These are phyloP conservation scores for Antennarius maculatus DNA, from an alignment of 2,797 vertebrate genomes.

Conservation along the genomic window DNA sequence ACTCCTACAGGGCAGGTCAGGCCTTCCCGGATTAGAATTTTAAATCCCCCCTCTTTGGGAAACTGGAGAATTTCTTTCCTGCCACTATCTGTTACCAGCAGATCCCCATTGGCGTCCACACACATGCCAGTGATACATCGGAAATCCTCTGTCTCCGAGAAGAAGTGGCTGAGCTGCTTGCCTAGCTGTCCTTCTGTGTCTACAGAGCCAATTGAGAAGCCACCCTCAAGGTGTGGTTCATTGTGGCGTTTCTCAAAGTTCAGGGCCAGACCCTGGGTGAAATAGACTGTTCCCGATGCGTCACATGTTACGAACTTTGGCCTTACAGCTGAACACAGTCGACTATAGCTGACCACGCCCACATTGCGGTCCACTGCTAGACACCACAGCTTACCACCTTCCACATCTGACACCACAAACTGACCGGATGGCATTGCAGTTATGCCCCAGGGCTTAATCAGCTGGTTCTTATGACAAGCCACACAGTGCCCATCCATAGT, in stretches of 20 bases:
- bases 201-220: conserved; percentile 95
- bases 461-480: conserved; percentile 94
- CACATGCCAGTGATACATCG: conserved; percentile 98
- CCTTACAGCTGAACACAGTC: conserved; percentile 92
- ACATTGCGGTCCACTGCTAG: conserved; percentile 91
- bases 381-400: conserved; percentile 97
- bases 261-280: conserved; percentile 94
- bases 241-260: conserved; percentile 94
- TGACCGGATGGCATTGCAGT: conserved; percentile 92
- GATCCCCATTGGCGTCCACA: conserved; percentile 91
- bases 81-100: conserved; percentile 95
- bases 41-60: conserved; percentile 94
- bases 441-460: conserved; percentile 98
- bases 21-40: conserved; percentile 91
- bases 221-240: conserved; percentile 94
- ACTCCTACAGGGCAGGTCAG: conserved; percentile 94
- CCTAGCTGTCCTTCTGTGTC: conserved; percentile 91
- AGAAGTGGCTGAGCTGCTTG: conserved; percentile 96
- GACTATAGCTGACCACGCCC: conserved; percentile 93
- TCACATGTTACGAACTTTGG: conserved; percentile 98
- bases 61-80: conserved; percentile 96
- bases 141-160: conserved; percentile 95
- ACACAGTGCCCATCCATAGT: conserved; percentile 94
- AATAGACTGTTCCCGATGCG: conserved; percentile 91
- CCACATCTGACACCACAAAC: conserved; percentile 96